These are phyloP conservation scores for Zoanthus gigantus DNA, from an alignment of 92 coral and sea anemone genomes.

Conservation along the genomic window DNA sequence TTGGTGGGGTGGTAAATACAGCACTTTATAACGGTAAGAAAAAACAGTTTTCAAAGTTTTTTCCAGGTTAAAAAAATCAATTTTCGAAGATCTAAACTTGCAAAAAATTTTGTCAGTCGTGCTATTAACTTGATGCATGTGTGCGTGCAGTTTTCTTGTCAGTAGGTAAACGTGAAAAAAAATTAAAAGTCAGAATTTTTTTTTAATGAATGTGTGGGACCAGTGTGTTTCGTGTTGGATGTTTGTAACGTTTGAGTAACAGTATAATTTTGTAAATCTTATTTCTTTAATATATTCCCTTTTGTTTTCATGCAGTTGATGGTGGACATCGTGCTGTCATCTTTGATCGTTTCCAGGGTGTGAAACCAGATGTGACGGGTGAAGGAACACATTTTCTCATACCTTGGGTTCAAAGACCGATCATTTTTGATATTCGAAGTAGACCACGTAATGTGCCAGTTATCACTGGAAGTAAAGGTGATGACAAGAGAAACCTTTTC, in stretches of 20 bases:
- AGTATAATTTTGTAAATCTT: no score
- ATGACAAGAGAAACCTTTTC: background rate
- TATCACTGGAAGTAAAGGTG: slow-evolving; percentile 99
- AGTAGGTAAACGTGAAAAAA: no score
- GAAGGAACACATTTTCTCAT: slow-evolving; percentile 99
- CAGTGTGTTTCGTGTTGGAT: no score
- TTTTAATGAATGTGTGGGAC: no score
- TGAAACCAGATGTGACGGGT: slow-evolving; percentile 88
- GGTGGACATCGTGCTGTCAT: slow-evolving; percentile 99
- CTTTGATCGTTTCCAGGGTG: slow-evolving; percentile 99
- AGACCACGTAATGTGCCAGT: slow-evolving; percentile 98
- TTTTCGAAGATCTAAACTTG: background rate
- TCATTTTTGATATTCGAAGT: slow-evolving; percentile 97
- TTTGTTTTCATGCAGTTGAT: slow-evolving; percentile 70
- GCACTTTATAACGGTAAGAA: slow-evolving; percentile 95
- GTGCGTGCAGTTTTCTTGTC: no score
- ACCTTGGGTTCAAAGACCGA: slow-evolving; percentile 98
- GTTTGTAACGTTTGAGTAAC: no score
- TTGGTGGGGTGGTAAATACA: slow-evolving; percentile 96
- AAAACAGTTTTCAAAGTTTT: background rate
- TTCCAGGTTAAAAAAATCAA: background rate
- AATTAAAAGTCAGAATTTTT: no score
- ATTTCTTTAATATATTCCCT: no score
- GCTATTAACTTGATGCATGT: background rate
- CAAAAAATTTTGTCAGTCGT: background rate